phyloP scores from a whole-genome alignment of 2,888 invertebrate species.

The Salpingus planirostris region DNA sequence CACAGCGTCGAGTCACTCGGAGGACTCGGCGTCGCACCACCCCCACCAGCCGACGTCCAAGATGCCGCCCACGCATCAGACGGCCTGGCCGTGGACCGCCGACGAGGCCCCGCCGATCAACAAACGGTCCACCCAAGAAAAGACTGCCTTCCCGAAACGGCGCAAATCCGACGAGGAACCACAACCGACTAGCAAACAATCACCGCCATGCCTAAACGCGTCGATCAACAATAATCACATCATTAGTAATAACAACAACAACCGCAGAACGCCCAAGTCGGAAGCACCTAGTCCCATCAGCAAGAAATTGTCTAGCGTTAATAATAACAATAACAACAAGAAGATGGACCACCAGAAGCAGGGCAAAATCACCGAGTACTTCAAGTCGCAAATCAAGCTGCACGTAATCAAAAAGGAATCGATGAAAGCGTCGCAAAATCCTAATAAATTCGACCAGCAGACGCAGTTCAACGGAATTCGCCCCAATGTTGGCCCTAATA shows the following conservation, averaged over 20 bases:
- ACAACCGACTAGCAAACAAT: slow-evolving; percentile 22
- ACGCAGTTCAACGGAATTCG: slow-evolving; percentile 25
- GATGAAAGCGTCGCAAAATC: slow-evolving; percentile 14
- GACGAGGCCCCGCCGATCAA: slow-evolving; percentile 21
- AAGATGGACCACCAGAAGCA: slow-evolving; percentile 37
- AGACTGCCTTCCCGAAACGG: slow-evolving; percentile 30
- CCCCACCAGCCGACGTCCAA: slow-evolving; percentile 29
- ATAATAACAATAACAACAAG: slow-evolving; percentile 5
- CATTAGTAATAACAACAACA: slow-evolving; percentile 9
- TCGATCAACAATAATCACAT: slow-evolving; percentile 11
- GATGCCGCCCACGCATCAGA: slow-evolving; percentile 37
- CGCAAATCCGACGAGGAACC: slow-evolving; percentile 24
- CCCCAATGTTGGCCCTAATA: slow-evolving; percentile 22
- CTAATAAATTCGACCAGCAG: slow-evolving; percentile 28
- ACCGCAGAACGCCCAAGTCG: slow-evolving; percentile 13
- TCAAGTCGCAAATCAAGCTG: slow-evolving; percentile 75
- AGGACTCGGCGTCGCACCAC: slow-evolving; percentile 34
- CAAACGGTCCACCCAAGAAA: slow-evolving; percentile 22
- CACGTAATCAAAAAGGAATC: slow-evolving; percentile 32
- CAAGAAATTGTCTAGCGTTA: slow-evolving; percentile 13
- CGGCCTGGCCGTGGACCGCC: slow-evolving; percentile 31
- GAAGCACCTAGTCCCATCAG: slow-evolving; percentile 26
- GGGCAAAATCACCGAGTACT: slow-evolving; percentile 78
- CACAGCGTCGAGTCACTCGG: slow-evolving; percentile 49
- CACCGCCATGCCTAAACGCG: slow-evolving; percentile 32